A percentile compares a stretch with the other conserved stretches of the same genome.
Conservation (phyloP, 2,113 vertebrate species). For the Lepus europaeus region DNA sequence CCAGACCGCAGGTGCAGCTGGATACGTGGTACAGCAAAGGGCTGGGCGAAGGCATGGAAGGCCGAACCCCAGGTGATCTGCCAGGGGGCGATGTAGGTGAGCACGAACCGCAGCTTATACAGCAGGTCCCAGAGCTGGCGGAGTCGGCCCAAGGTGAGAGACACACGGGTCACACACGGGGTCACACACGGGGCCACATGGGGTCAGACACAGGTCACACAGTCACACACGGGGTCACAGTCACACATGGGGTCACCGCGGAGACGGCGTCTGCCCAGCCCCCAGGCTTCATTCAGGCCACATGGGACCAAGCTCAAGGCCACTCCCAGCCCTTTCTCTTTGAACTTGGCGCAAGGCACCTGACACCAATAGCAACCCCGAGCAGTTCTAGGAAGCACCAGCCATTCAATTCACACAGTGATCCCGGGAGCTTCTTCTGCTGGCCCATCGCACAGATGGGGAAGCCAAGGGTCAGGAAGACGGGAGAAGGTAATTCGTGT, state of each 20-base stretch:
- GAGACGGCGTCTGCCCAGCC: neutral
- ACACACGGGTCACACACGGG: neutral
- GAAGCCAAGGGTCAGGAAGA: neutral
- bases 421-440: neutral
- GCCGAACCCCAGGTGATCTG: conserved; percentile 97
- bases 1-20: conserved; percentile 60
- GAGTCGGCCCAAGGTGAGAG: neutral
- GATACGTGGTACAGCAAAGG: conserved; percentile 97
- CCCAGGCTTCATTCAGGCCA: neutral
- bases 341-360: neutral
- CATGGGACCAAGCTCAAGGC: neutral
- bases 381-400: neutral
- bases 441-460: neutral
- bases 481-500: neutral
- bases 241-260: conserved; percentile 80
- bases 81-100: conserved; percentile 97
- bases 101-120: conserved; percentile 95
- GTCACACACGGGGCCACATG: neutral
- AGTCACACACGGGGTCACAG: conserved; percentile 50
- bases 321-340: neutral
- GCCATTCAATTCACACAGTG: neutral
- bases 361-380: neutral
- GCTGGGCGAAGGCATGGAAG: conserved; percentile 96
- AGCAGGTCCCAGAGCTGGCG: conserved; percentile 94
- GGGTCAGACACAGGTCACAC: neutral